These are phyloP conservation scores for Halcyon leucocephala DNA, from an alignment of 2,797 vertebrate species.

Conservation along the genomic window DNA sequence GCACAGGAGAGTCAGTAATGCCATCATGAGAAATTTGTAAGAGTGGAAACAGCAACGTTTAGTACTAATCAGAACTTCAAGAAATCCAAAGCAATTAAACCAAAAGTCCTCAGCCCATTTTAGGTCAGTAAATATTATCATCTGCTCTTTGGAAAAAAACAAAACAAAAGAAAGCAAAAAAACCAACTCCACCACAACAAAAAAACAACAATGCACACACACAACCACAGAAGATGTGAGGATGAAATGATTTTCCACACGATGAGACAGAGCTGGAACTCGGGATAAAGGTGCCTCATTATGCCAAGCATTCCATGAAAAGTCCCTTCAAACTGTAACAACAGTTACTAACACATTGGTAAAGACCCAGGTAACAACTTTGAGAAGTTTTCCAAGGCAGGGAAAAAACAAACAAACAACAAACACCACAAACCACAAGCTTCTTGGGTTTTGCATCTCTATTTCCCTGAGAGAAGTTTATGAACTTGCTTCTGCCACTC, in stretches of 20 bases:
- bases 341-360: neutral
- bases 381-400: neutral
- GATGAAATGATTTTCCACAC: neutral
- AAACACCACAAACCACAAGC: neutral
- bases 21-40: neutral
- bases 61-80: neutral
- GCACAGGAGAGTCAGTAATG: neutral
- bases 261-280: neutral
- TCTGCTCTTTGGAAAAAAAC: neutral
- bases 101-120: neutral
- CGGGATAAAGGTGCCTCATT: neutral
- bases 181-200: too few species aligned
- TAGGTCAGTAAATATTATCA: neutral
- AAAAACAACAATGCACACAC: too few species aligned
- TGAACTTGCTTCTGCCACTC: neutral
- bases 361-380: neutral
- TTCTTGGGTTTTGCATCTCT: neutral
- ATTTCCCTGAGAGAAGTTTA: neutral
- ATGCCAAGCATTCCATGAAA: neutral
- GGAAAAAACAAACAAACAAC: neutral
- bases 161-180: neutral
- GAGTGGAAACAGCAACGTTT: neutral
- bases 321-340: neutral
- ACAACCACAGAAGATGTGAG: neutral
- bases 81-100: neutral